Evolutionary conservation across 2,888 invertebrate species (phyloP), one percentile per base, ranked within the genome.

Genomic region (Coronaproctus castanopsis): DNA sequence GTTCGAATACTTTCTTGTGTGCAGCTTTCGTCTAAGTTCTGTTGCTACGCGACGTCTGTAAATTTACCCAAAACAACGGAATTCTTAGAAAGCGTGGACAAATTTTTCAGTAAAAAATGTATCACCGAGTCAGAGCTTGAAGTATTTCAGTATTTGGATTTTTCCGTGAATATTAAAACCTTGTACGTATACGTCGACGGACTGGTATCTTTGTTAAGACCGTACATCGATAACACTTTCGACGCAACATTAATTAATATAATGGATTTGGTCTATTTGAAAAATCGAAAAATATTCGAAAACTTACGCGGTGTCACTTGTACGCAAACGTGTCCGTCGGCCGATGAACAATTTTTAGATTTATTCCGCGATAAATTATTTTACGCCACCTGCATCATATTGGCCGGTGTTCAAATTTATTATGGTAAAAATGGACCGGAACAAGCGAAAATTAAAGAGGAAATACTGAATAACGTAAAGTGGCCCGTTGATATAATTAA

Each of bases 1-100:
- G 20, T 59, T 20, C 59, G 59, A 21, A 55, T 59, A 1, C 21
- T 59, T 10, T 59, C 59, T 1, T 59, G 59, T 55, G 56, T 59
- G n/a, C 59, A 59, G 23, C 48, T 59, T n/a, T 55, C 59, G 22
- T 59, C 59, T 20, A 59, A 59, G n/a, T 59, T 55, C 52, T 59
- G 59, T 21, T 55, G 55, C 52, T 52, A 56, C 52, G 55, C 55
- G 3, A 52, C 55, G 24, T 8, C 5, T 5, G 5, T 36, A 14
- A 36, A 36, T 36, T 8, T 14, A 14, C 5, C 8, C 8, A 36
- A 36, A 36, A 8, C 8, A 8, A 5, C 14, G 36, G 36, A 36
- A 36, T 36, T 36, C 14, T 36, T 36, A 5, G 14, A 14, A 14
- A 8, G 14, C 36, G 14, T 36, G 8, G 36, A 36, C 14, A 36